Evolutionary conservation across 2,888 invertebrate genomes (phyloP), one percentile per base, ranked within the genome.

Genomic region (Esperia sulphurella): DNA sequence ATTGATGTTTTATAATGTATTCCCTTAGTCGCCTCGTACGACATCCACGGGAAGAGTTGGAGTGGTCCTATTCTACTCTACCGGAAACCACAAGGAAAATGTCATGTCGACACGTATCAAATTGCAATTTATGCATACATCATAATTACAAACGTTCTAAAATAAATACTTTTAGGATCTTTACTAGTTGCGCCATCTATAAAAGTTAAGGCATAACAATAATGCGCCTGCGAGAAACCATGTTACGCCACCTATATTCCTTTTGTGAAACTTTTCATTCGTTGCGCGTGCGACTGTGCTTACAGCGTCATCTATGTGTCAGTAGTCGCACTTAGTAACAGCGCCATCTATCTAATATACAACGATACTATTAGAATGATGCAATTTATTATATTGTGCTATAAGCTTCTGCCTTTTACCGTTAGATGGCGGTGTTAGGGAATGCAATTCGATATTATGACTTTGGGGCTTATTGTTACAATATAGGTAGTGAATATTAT

Each of bases 301-400:
- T 1, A 13, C 10, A 58, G 47, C 63, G 67, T 63, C 67, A 65
- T 59, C 69, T 70, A 48, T 50, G 13, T 8, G 3, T 6, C 8
- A 6, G n/a, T 28, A 38, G 1, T 4, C 0, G 39, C 51, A 55
- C 45, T 46, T 39, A 37, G 7, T 39, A 3, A 13, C 13, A 39
- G 39, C 14, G 39, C 39, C 39, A 13, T 39, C 39, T 39, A 14
- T 6, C 14, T 14, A 9, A 2, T 8, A 31, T 7, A 9, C 31
- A 21, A 37, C n/a, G 37, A 3, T 7, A 37, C 6, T 10, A 8
- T 44, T 21, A 46, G 46, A 54, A 45, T 43, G 43, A 21, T 6
- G n/a, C 28, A 8, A 28, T 10, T 21, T 40, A 2, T 13, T 3
- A 28, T 5, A 41, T 21, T 21, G 5, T 5, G 21, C 21, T 21